Base-by-base conservation (phyloP, 2,888 invertebrate genomes). In the Euzophera pinguis region DNA sequence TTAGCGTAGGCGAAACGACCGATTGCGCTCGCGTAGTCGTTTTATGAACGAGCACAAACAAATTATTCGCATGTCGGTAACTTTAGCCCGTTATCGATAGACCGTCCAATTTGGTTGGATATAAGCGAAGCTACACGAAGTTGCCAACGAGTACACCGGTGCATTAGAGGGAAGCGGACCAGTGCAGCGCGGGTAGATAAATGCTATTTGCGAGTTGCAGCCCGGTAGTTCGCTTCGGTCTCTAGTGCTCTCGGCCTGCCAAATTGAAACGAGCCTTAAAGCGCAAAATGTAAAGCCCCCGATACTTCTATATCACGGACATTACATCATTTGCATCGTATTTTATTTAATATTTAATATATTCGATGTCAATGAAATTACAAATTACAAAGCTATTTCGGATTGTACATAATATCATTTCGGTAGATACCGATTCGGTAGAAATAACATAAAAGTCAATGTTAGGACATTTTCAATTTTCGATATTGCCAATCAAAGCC, bases 131-230 rank as follows among this genome's bases (percentile, higher is more conserved):
- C 52, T 57, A 50, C 56, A 59, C 63, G 65, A 69, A 71, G 71
- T 78, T 73, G 63, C 69, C 71, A 78, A 73, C 76, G 75, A 80
- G 67, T 76, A 71, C 68, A 67, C 62, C 65, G 63, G 7, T 73
- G 68, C 71, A 77, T 78, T 77, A 75, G 70, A 64, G 67, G 66
- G 69, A 70, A 72, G 73, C 70, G 68, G 62, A 69, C 72, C 66
- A 71, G 62, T 62, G 67, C 71, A 71, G 61, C 63, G 67, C 70
- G 69, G 67, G 68, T 73, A 78, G 69, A 77, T 76, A 78, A 82
- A 81, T 80, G 81, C 78, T 81, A 82, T 87, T 84, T 83, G 81
- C 80, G 78, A 82, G 80, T 81, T 79, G 67, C 77, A 65, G 67
- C 77, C 74, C 72, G 71, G 72, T 67, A 43, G 49, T 67, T 69